phyloP scores from a whole-genome alignment of 2,888 invertebrate genomes.

The Phoenoteleia sp. region DNA sequence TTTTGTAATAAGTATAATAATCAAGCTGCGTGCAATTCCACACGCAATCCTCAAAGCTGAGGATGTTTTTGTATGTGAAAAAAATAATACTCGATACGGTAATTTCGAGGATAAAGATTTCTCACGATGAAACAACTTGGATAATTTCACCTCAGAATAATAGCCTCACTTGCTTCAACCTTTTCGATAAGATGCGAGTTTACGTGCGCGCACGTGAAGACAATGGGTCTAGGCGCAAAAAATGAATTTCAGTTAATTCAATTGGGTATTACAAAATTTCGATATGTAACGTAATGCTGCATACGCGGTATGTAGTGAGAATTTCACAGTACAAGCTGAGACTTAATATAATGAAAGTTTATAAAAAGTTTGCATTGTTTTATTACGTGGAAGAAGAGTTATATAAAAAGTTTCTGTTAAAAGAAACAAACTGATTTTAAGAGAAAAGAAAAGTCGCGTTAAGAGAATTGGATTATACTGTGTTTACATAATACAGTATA shows the following conservation, averaged over 20 bases:
- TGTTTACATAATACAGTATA: too few species aligned
- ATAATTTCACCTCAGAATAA: slow-evolving; percentile 43
- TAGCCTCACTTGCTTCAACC: slow-evolving; percentile 44
- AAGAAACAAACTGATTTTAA: too few species aligned
- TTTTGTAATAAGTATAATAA: slow-evolving; percentile 35
- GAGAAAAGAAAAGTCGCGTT: too few species aligned
- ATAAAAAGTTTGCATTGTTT: too few species aligned
- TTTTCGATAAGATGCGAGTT: slow-evolving; percentile 41
- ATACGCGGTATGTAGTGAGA: too few species aligned
- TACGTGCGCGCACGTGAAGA: slow-evolving; percentile 37
- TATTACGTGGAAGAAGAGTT: too few species aligned
- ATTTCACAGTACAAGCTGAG: too few species aligned
- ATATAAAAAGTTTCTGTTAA: too few species aligned
- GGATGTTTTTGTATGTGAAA: slow-evolving; percentile 39
- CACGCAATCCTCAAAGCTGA: slow-evolving; percentile 31
- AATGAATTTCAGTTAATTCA: slow-evolving; percentile 26
- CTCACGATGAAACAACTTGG: slow-evolving; percentile 54
- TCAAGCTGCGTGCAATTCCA: slow-evolving; percentile 14
- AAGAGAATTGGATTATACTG: too few species aligned
- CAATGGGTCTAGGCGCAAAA: slow-evolving; percentile 15
- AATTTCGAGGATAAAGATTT: slow-evolving; percentile 55
- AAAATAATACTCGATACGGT: slow-evolving; percentile 49
- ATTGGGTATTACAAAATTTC: slow-evolving; percentile 16
- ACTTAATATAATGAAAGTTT: too few species aligned
- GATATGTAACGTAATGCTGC: slow-evolving; percentile 13